Conservation (phyloP, 2,797 vertebrate species). For the Malacoraja senta region DNA sequence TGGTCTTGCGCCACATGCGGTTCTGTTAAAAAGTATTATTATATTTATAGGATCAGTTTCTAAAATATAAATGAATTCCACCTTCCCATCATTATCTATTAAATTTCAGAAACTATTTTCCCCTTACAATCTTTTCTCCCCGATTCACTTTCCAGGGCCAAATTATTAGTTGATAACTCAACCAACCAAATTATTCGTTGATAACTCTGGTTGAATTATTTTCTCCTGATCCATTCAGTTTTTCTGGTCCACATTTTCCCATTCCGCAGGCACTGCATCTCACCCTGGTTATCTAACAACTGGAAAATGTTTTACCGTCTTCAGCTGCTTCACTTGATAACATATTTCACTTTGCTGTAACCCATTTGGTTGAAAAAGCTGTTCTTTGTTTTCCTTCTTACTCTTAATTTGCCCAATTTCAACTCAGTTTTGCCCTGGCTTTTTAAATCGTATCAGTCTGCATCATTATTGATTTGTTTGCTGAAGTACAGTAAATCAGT, state of each 20-base stretch:
- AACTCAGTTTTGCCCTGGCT: background rate
- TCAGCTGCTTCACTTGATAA: background rate
- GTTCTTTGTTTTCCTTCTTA: background rate
- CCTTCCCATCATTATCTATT: rapidly evolving
- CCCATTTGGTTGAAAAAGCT: background rate
- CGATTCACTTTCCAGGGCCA: background rate
- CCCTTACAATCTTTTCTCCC: background rate
- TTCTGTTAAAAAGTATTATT: conserved; percentile 57
- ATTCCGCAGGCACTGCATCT: no score
- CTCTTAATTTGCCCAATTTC: background rate
- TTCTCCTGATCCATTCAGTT: background rate
- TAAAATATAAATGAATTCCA: background rate
- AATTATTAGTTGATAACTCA: no score
- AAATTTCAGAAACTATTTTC: background rate
- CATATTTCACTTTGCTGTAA: background rate
- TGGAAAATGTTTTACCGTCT: background rate
- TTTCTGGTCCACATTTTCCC: background rate
- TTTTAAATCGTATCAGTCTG: background rate
- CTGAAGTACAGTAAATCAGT: no score
- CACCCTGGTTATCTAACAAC: background rate
- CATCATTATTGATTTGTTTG: no score
- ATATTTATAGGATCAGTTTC: no score
- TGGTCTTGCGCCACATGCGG: conserved; percentile 94
- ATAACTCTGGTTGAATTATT: background rate
- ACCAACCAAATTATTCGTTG: no score